These are phyloP conservation scores for Melanotaenia parkinsoni DNA, from an alignment of 2,797 vertebrate genomes.

Conservation along the genomic window DNA sequence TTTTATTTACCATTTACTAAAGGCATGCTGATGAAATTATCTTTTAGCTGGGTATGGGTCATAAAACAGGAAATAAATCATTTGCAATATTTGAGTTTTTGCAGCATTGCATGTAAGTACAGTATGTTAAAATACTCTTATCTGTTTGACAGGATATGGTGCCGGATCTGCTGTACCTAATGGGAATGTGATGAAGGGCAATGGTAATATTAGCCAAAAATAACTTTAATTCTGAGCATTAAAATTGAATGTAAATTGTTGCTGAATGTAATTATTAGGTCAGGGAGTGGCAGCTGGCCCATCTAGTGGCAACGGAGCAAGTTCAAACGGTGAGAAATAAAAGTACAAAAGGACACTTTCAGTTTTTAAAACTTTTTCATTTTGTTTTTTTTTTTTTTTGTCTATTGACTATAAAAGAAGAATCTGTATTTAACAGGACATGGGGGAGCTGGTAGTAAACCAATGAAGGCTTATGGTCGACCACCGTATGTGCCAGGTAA, in stretches of 20 bases:
- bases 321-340: slow-evolving; percentile 50
- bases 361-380: neutral
- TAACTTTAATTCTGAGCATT: neutral
- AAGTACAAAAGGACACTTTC: neutral
- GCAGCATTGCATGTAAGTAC: too few relatives aligned
- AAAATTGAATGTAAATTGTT: neutral
- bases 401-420: neutral
- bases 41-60: too few relatives aligned
- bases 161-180: slow-evolving; percentile 12
- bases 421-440: slow-evolving; percentile 47
- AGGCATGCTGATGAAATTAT: too few relatives aligned
- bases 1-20: too few relatives aligned
- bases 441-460: slow-evolving; percentile 48
- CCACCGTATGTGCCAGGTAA: slow-evolving; percentile 67
- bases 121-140: too few relatives aligned
- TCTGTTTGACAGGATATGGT: too few relatives aligned
- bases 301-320: slow-evolving; percentile 27
- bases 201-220: slow-evolving; percentile 10
- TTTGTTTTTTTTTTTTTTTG: neutral
- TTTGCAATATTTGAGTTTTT: too few relatives aligned
- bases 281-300: slow-evolving; percentile 46
- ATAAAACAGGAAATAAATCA: too few relatives aligned
- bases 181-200: slow-evolving; percentile 43
- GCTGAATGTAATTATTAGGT: slow-evolving; percentile 31
- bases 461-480: slow-evolving; percentile 65